phyloP scores from a whole-genome alignment of 2,888 invertebrate species.

The Macaria liturata region DNA sequence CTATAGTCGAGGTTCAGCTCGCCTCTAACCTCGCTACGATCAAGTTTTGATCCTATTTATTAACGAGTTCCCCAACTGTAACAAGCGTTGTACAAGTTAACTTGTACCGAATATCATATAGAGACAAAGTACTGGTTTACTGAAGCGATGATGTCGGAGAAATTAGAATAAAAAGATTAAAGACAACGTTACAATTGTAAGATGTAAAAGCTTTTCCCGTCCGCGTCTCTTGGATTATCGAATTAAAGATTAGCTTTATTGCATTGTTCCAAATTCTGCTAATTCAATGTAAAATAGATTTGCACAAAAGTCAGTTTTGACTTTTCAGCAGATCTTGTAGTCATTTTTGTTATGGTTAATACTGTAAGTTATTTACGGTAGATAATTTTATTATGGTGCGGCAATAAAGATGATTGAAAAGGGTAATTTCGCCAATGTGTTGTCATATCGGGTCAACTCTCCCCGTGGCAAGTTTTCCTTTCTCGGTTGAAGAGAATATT shows the following conservation, averaged over 20 bases:
- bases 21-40: conserved; percentile 18
- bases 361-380: conserved; percentile 8
- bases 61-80: conserved; percentile 18
- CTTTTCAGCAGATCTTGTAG: too few relatives aligned
- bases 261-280: too few relatives aligned
- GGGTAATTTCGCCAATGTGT: conserved; percentile 13
- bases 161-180: too few relatives aligned
- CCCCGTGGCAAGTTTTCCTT: conserved; percentile 11
- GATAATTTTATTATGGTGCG: conserved; percentile 9
- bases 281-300: too few relatives aligned
- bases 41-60: conserved; percentile 23
- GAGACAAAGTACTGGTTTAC: not conserved
- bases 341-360: too few relatives aligned
- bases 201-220: too few relatives aligned
- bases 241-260: too few relatives aligned
- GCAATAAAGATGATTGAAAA: conserved; percentile 14
- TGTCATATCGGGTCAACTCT: conserved; percentile 8
- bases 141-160: too few relatives aligned
- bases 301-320: too few relatives aligned
- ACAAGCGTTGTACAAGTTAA: not conserved
- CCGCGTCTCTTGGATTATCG: too few relatives aligned
- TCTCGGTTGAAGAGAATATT: conserved; percentile 8
- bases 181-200: too few relatives aligned
- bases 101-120: not conserved
- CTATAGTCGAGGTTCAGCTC: conserved; percentile 3